Percentiles rank a stretch among this genome's conserved stretches.
Evolutionary conservation across 2,888 invertebrate genomes (phyloP).

Genomic region (Dynastes tityus): DNA sequence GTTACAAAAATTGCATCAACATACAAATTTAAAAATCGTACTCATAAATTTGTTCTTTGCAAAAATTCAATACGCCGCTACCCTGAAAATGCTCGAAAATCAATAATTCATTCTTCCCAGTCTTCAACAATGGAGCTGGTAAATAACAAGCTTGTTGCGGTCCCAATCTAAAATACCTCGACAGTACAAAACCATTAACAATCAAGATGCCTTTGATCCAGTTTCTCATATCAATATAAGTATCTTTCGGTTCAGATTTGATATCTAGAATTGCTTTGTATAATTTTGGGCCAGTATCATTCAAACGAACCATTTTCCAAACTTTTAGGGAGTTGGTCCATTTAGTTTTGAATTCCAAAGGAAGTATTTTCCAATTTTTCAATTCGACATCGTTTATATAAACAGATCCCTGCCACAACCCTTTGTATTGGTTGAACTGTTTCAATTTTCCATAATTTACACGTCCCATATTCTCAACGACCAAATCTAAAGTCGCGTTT

Average conservation of each 20-base stretch:
- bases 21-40: not conserved
- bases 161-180: slow-evolving; percentile 87
- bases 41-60: slow-evolving; percentile 54
- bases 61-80: slow-evolving; percentile 56
- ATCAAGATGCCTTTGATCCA: slow-evolving; percentile 90
- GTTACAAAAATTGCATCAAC: not conserved
- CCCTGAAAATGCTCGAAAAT: slow-evolving; percentile 64
- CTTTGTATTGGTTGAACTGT: slow-evolving; percentile 69
- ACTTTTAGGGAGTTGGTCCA: slow-evolving; percentile 65
- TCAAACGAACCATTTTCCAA: slow-evolving; percentile 58
- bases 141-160: slow-evolving; percentile 88
- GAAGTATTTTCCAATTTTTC: slow-evolving; percentile 70
- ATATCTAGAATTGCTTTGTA: slow-evolving; percentile 71
- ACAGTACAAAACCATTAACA: slow-evolving; percentile 88
- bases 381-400: slow-evolving; percentile 68
- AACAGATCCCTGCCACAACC: slow-evolving; percentile 70
- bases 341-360: slow-evolving; percentile 72
- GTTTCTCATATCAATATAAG: slow-evolving; percentile 80
- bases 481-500: slow-evolving; percentile 67
- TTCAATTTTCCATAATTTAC: slow-evolving; percentile 73
- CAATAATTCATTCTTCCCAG: slow-evolving; percentile 67
- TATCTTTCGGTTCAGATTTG: slow-evolving; percentile 74
- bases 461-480: slow-evolving; percentile 87
- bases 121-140: slow-evolving; percentile 80
- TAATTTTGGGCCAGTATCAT: slow-evolving; percentile 72